phyloP scores from a whole-genome alignment of 1,140 invertebrate species.

The Coboldia fuscipes region DNA sequence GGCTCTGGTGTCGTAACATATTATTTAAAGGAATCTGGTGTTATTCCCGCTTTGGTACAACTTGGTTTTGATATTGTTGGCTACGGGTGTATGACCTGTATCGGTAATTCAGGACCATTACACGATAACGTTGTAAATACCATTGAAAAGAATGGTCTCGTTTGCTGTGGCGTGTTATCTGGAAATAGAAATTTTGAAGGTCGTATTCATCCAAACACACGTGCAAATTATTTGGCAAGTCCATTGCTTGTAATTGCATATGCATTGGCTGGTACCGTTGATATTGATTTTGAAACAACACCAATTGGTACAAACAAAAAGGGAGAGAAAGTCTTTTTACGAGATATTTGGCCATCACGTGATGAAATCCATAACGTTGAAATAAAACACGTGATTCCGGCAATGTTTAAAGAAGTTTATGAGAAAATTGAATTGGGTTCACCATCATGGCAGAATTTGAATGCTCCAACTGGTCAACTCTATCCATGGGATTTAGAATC shows the following conservation, averaged over 20 bases:
- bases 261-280: constrained; percentile 80
- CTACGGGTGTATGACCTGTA: constrained; percentile 98
- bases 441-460: constrained; percentile 60
- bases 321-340: constrained; percentile 57
- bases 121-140: constrained; percentile 76
- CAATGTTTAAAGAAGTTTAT: constrained; percentile 88
- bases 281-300: constrained; percentile 85
- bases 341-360: constrained; percentile 91
- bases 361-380: constrained; percentile 79
- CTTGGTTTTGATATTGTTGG: constrained; percentile 87
- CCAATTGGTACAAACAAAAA: constrained; percentile 49
- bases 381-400: constrained; percentile 73
- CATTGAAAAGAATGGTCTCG: constrained; percentile 87
- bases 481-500: constrained; percentile 84
- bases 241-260: constrained; percentile 92
- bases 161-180: constrained; percentile 85
- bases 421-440: constrained; percentile 71
- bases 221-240: constrained; percentile 92
- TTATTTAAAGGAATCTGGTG: constrained; percentile 67
- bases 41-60: constrained; percentile 65
- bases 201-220: constrained; percentile 83
- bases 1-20: constrained; percentile 96
- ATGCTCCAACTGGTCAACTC: constrained; percentile 56
- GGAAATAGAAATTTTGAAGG: constrained; percentile 97
- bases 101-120: constrained; percentile 90